phyloP scores from a whole-genome alignment of 2,888 invertebrate species.

The Ferrisia virgata region DNA sequence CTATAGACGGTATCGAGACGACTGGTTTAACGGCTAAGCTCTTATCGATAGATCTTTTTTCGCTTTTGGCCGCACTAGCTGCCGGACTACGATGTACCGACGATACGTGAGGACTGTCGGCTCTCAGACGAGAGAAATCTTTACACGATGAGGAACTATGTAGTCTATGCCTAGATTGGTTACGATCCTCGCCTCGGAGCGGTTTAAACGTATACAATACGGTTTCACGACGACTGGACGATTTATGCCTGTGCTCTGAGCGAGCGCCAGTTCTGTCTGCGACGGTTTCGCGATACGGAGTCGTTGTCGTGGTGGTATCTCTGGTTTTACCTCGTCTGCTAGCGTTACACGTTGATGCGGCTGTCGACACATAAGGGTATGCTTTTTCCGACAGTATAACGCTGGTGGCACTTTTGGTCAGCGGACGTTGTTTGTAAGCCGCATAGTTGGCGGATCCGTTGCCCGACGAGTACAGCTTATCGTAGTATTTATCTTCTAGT shows the following conservation, averaged over 20 bases:
- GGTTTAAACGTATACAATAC: conserved; percentile 25
- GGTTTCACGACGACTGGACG: conserved; percentile 31
- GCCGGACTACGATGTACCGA: background rate
- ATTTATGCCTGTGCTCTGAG: conserved; percentile 33
- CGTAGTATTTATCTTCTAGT: conserved; percentile 70
- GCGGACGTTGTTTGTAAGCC: conserved; percentile 47
- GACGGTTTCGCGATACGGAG: conserved; percentile 37
- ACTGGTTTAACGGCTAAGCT: background rate
- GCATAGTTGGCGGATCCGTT: background rate
- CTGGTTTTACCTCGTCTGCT: conserved; percentile 46
- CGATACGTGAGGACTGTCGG: background rate
- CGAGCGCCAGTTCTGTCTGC: background rate
- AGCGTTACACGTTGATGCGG: conserved; percentile 43
- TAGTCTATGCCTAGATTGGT: background rate
- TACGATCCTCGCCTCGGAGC: conserved; percentile 6
- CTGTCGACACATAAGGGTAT: conserved; percentile 59
- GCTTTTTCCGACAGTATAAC: conserved; percentile 69
- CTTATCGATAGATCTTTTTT: background rate
- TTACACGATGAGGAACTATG: background rate
- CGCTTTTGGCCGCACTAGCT: background rate
- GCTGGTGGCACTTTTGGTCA: conserved; percentile 70
- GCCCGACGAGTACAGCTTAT: background rate
- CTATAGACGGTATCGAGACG: background rate
- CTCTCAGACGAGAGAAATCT: background rate
- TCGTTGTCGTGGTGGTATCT: conserved; percentile 48